A percentile compares a stretch with the other conserved stretches of the same genome.
These are phyloP conservation scores for Saiga tatarica DNA, from an alignment of 2,113 vertebrate genomes.

Conservation along the genomic window DNA sequence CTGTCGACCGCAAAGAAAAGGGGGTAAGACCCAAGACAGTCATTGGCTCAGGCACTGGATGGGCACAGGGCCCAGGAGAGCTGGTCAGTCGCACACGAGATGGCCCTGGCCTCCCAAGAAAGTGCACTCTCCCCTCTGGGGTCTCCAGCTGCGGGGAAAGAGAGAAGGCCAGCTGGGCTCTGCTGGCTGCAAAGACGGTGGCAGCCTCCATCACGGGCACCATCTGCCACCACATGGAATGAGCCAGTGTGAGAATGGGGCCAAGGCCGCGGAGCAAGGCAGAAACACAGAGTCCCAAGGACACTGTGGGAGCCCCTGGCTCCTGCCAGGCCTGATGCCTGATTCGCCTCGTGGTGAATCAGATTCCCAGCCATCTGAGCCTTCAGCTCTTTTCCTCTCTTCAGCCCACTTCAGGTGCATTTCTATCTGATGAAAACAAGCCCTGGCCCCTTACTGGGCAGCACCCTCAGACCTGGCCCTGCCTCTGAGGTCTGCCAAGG, in stretches of 20 bases:
- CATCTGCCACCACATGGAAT: not conserved
- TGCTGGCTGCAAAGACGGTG: not conserved
- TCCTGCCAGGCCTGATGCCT: not conserved
- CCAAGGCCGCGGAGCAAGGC: not conserved
- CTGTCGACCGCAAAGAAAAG: not conserved
- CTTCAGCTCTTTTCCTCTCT: not conserved
- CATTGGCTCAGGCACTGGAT: not conserved
- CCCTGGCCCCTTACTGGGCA: no score
- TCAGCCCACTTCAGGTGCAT: not conserved
- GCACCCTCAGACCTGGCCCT: not conserved
- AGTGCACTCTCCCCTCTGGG: not conserved
- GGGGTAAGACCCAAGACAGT: rapidly evolving
- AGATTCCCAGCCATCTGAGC: not conserved
- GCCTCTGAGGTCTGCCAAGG: not conserved
- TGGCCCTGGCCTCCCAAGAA: not conserved
- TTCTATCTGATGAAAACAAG: not conserved
- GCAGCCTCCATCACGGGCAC: not conserved
- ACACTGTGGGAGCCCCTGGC: not conserved
- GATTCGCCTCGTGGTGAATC: not conserved
- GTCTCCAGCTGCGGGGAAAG: not conserved
- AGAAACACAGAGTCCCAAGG: not conserved
- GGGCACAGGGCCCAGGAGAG: not conserved
- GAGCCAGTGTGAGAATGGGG: not conserved
- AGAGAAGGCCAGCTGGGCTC: not conserved
- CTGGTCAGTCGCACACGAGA: not conserved